A percentile compares a stretch with the other conserved stretches of the same genome.
phyloP scores from a whole-genome alignment of 2,113 vertebrate species.

The Dromaius novaehollandiae region DNA sequence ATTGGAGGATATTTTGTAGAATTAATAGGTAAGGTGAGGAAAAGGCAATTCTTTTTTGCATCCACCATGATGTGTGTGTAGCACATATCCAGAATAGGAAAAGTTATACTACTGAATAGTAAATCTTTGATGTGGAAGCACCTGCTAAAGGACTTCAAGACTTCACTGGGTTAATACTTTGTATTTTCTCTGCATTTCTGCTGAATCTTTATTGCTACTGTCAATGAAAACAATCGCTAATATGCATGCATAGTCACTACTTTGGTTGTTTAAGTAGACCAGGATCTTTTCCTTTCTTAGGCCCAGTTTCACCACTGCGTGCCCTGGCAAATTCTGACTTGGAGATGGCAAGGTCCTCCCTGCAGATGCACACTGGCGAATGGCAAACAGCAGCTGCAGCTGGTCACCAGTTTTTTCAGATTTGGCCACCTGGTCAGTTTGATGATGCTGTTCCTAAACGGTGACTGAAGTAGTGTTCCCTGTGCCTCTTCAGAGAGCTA shows the following conservation, averaged over 20 bases:
- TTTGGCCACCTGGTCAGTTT: slow-evolving; percentile 1
- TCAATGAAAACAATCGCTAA: background rate
- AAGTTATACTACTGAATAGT: background rate
- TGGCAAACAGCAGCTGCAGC: background rate
- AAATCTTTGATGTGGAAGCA: background rate
- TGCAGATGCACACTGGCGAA: background rate
- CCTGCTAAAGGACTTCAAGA: background rate
- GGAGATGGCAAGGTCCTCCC: background rate
- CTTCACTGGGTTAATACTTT: background rate
- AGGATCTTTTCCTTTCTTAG: background rate
- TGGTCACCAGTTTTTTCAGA: background rate
- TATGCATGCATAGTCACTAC: background rate
- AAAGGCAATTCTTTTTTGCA: background rate
- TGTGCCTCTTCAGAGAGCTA: background rate
- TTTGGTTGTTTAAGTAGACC: background rate
- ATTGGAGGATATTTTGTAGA: background rate
- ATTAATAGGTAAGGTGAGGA: background rate
- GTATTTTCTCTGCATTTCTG: background rate
- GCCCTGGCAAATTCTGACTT: background rate
- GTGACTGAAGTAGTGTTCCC: background rate
- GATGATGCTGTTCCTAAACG: background rate
- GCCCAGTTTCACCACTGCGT: background rate
- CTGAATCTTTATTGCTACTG: background rate
- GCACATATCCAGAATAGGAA: background rate
- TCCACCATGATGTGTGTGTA: background rate